Evolutionary conservation across 2,888 invertebrate genomes (phyloP).

Genomic region (Bombyx huttoni): DNA sequence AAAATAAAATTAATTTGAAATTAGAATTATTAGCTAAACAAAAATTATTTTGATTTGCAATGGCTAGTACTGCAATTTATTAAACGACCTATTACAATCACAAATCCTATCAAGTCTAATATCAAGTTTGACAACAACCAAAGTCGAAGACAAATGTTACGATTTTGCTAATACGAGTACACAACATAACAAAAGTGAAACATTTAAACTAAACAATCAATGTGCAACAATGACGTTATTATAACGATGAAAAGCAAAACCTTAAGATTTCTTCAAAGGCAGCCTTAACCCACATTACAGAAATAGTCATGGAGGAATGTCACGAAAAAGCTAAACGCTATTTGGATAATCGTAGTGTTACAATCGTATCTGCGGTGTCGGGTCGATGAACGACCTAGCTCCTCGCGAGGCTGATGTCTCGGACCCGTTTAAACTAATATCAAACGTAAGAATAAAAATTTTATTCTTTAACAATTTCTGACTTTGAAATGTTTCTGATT

Average conservation of each 20-base stretch:
- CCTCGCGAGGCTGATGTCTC: slow-evolving; percentile 29
- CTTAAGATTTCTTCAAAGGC: slow-evolving; percentile 33
- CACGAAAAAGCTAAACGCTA: slow-evolving; percentile 59
- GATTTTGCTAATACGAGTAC: neutral
- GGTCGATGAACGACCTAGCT: slow-evolving; percentile 71
- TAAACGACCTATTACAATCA: too few species aligned
- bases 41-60: too few species aligned
- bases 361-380: slow-evolving; percentile 51
- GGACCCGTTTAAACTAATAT: slow-evolving; percentile 15
- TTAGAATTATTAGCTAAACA: too few species aligned
- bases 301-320: slow-evolving; percentile 64
- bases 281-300: slow-evolving; percentile 64
- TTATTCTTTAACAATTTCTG: neutral
- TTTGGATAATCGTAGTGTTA: slow-evolving; percentile 58
- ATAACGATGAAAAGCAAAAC: slow-evolving; percentile 8
- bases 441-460: neutral
- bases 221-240: neutral
- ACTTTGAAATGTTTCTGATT: neutral
- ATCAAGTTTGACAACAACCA: too few species aligned
- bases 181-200: neutral
- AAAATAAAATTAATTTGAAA: too few species aligned
- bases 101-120: too few species aligned
- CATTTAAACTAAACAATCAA: neutral
- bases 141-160: too few species aligned
- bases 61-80: too few species aligned